Conservation (phyloP, 2,888 invertebrate genomes). For the Conchocele bisecta region DNA sequence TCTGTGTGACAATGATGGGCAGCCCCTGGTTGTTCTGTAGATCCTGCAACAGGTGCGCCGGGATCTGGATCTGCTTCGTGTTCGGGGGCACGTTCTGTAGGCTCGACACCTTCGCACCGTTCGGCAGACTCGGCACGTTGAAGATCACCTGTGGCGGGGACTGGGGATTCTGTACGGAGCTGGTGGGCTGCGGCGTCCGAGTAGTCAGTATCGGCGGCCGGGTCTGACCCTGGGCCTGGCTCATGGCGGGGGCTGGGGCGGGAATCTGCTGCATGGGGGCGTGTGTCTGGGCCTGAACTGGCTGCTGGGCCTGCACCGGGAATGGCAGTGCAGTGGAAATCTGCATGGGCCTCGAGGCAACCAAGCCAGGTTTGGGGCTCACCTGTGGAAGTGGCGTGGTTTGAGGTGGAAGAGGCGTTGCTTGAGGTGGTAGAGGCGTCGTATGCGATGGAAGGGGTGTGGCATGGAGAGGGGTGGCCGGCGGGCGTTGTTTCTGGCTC, state of each 20-base stretch:
- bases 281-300: neutral
- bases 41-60: conserved; percentile 63
- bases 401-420: conserved; percentile 41
- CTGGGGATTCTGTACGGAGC: conserved; percentile 15
- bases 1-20: conserved; percentile 63
- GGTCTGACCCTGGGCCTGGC: neutral
- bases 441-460: conserved; percentile 11
- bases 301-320: conserved; percentile 1
- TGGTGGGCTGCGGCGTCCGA: neutral
- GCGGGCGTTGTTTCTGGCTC: no score
- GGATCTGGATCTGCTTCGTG: conserved; percentile 68
- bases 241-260: neutral
- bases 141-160: conserved; percentile 47
- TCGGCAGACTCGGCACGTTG: conserved; percentile 40
- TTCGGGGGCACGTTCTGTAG: conserved; percentile 41
- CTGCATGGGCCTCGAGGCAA: no score
- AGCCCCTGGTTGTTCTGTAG: conserved; percentile 60
- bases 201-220: conserved; percentile 11
- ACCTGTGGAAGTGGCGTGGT: conserved; percentile 25
- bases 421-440: conserved; percentile 27
- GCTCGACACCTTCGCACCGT: conserved; percentile 46
- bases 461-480: conserved; percentile 26
- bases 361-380: no score
- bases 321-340: conserved; percentile 3
- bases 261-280: conserved; percentile 16